Percentiles rank a stretch among this genome's conserved stretches.
phyloP scores from a whole-genome alignment of 35 echinoderm and acorn worm genomes.

The Amphiura filiformis region DNA sequence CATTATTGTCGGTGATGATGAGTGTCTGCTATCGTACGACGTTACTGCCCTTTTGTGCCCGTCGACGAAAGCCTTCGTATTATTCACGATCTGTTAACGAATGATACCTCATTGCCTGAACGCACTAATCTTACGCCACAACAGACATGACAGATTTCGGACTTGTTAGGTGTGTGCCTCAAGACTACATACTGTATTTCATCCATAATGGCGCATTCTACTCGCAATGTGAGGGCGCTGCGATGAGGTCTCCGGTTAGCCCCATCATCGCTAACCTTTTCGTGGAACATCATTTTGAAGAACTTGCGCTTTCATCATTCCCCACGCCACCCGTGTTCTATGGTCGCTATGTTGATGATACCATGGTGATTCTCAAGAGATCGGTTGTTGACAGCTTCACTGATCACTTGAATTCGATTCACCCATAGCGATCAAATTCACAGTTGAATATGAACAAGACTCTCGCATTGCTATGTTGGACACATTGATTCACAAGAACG shows the following conservation, averaged over 20 bases:
- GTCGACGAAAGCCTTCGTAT: background rate
- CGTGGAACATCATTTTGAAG: conserved; percentile 19
- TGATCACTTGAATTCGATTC: background rate
- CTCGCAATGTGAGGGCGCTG: background rate
- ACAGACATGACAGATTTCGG: background rate
- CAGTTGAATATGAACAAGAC: background rate
- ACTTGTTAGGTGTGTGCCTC: background rate
- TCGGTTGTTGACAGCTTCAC: background rate
- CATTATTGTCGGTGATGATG: background rate
- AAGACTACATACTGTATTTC: conserved; percentile 16
- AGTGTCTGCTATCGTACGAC: background rate
- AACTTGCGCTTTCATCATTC: background rate
- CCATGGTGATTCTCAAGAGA: background rate
- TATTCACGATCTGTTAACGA: background rate
- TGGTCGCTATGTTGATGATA: background rate
- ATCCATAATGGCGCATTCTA: background rate
- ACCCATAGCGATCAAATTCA: background rate
- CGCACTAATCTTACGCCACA: background rate
- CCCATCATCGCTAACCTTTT: conserved; percentile 21
- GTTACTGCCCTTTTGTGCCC: background rate
- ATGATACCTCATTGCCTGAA: background rate
- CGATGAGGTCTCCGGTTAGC: conserved; percentile 12
- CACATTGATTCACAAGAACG: background rate
- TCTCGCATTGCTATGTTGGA: background rate
- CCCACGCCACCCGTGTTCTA: background rate